Evolutionary conservation across 1,140 invertebrate genomes (phyloP), one percentile per base, ranked within the genome.

Genomic region (Micrasema minimum): DNA sequence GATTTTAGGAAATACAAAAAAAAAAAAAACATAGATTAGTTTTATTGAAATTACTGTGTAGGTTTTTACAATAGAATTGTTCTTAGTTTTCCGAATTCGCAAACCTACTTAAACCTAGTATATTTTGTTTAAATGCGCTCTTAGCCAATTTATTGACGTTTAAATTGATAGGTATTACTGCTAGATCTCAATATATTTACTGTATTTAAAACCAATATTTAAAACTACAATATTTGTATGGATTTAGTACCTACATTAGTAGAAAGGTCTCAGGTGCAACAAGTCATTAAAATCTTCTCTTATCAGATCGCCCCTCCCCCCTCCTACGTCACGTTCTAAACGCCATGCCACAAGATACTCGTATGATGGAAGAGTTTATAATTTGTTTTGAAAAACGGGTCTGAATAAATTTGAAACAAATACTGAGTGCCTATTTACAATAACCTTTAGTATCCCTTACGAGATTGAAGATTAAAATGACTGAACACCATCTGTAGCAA

Each of bases 291-390:
- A 38, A 11, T 14, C 55, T 38, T 20, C 20, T 59, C 10, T 45
- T 62, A 62, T 62, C 59, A 62, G 59, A 62, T 62, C 16, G 22
- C 10, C 31, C 59, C 57, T 43, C 57, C 57, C 43, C 37, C 20
- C 11, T 23, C 55, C 31, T 53, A 7, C 37, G 20, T 31, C 51
- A 53, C 26, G 51, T 26, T 41, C 18, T 16, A 10, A 18, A 41
- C 5, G 4, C 11, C 35, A 38, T 23, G 9, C 31, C 14, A 26
- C 23, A 23, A 12, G 14, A 31, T 53, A n/a, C 14, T 57, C 31
- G 37, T 57, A 35, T 43, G 12, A 53, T 23, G 51, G 23, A 53
- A 53, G 2, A 31, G 3, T 7, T 31, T 2, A 11, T 38, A 16
- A 35, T 62, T n/a, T 43, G 59, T 62, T 45, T 62, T 23, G 12